Percentiles rank a stretch among this genome's conserved stretches.
phyloP scores from a whole-genome alignment of 2,797 vertebrate genomes.

The Danio choprae region DNA sequence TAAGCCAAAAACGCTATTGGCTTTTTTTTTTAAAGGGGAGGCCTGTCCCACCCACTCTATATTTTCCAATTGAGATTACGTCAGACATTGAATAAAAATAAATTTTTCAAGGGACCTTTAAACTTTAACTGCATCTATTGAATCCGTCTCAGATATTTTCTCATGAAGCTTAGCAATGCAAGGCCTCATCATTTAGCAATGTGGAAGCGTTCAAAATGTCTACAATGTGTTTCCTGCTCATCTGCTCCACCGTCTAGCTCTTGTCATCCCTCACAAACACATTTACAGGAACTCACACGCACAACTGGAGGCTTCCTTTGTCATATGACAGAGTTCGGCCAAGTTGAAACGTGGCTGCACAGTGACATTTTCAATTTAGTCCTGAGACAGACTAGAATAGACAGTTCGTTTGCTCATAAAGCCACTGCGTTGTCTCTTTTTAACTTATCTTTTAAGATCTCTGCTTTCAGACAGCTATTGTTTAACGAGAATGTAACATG shows the following conservation, averaged over 20 bases:
- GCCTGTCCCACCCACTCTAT: too few relatives aligned
- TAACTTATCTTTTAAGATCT: neutral
- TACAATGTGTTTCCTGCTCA: conserved; percentile 69
- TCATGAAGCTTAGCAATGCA: neutral
- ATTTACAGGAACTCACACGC: conserved; percentile 1
- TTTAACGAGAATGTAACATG: neutral
- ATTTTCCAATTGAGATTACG: too few relatives aligned
- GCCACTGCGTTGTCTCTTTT: neutral
- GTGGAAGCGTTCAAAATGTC: conserved; percentile 65
- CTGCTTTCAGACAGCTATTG: neutral
- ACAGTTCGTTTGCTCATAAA: neutral
- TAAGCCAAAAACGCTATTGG: too few relatives aligned
- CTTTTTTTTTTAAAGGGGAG: too few relatives aligned
- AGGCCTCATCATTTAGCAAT: conserved; percentile 58
- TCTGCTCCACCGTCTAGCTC: conserved; percentile 49
- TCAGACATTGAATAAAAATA: too few relatives aligned
- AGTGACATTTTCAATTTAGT: neutral
- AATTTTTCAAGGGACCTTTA: too few relatives aligned
- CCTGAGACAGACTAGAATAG: neutral
- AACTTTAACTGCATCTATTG: too few relatives aligned
- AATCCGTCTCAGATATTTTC: too few relatives aligned
- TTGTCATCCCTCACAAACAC: conserved; percentile 58
- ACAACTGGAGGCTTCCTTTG: conserved; percentile 66
- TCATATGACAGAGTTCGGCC: conserved; percentile 72
- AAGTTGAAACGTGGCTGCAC: conserved; percentile 3